Conservation (phyloP, 2,888 invertebrate species). For the Hypena proboscidalis region DNA sequence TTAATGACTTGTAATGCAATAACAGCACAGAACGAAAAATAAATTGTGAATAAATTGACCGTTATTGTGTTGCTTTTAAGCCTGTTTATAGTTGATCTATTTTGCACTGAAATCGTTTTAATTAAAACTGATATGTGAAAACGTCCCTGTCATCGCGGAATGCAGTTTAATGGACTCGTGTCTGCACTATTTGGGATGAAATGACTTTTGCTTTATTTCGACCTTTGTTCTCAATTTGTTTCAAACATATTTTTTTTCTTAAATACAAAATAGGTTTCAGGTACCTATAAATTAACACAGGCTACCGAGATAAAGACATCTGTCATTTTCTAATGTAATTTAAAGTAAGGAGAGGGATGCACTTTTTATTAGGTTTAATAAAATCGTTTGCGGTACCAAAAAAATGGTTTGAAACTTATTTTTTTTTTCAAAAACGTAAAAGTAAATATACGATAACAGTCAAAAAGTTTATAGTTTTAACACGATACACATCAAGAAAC, state of each 20-base stretch:
- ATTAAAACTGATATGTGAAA: slow-evolving; percentile 33
- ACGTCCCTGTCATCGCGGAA: slow-evolving; percentile 9
- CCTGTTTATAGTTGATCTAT: slow-evolving; percentile 38
- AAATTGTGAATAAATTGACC: slow-evolving; percentile 44
- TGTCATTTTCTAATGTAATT: no score
- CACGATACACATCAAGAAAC: slow-evolving; percentile 13
- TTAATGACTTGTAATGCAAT: slow-evolving; percentile 45
- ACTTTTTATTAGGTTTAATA: no score
- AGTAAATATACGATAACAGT: no score
- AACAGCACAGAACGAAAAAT: slow-evolving; percentile 28
- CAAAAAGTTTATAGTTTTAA: slow-evolving; percentile 16
- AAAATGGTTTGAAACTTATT: no score
- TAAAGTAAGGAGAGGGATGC: no score
- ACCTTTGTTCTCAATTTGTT: no score
- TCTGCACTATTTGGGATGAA: neutral
- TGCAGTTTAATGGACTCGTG: neutral
- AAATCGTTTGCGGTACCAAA: no score
- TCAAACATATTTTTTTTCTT: no score
- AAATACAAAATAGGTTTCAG: no score
- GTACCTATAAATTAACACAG: no score
- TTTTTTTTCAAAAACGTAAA: no score
- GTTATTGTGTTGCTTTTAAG: slow-evolving; percentile 35
- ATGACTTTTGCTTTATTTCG: neutral
- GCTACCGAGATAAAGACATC: no score
- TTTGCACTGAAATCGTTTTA: slow-evolving; percentile 33